Percentiles rank a stretch among this genome's conserved stretches.
phyloP scores from a whole-genome alignment of 2,797 vertebrate genomes.

The Sebastes itinus region DNA sequence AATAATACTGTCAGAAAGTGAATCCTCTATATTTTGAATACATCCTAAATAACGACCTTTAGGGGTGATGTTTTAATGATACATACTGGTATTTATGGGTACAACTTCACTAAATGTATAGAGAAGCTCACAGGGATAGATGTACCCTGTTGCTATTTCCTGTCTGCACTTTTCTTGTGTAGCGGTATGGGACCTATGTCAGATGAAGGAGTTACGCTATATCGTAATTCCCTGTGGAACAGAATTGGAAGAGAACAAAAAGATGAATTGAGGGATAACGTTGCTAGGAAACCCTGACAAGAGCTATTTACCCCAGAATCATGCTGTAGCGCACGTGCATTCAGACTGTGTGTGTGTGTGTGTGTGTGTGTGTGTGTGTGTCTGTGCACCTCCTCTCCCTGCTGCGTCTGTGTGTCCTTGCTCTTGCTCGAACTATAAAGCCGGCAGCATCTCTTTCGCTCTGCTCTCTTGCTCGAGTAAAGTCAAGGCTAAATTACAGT shows the following conservation, averaged over 20 bases:
- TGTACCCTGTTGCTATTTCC: neutral
- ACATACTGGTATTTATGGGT: neutral
- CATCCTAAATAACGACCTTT: neutral
- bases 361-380: slow-evolving; percentile 13
- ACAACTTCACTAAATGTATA: neutral
- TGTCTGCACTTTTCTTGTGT: neutral
- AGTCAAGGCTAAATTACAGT: slow-evolving; percentile 15
- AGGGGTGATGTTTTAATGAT: neutral
- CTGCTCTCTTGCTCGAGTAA: slow-evolving; percentile 9
- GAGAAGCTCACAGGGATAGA: neutral
- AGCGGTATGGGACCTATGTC: neutral
- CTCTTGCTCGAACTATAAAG: slow-evolving; percentile 61
- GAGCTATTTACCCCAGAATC: slow-evolving; percentile 54
- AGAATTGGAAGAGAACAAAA: neutral
- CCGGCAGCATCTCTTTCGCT: slow-evolving; percentile 42
- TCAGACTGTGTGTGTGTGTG: slow-evolving; percentile 18
- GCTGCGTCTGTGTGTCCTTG: slow-evolving; percentile 51
- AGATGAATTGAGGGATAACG: slow-evolving; percentile 42
- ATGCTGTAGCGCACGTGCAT: slow-evolving; percentile 43
- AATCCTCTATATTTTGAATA: neutral
- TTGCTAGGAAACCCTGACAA: slow-evolving; percentile 76
- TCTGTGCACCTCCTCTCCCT: slow-evolving; percentile 7
- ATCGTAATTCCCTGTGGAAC: neutral
- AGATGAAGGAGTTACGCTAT: neutral
- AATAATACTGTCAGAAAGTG: neutral